Evolutionary conservation across 2,888 invertebrate genomes (phyloP).

Genomic region (Hirtodrosophila trivittata): DNA sequence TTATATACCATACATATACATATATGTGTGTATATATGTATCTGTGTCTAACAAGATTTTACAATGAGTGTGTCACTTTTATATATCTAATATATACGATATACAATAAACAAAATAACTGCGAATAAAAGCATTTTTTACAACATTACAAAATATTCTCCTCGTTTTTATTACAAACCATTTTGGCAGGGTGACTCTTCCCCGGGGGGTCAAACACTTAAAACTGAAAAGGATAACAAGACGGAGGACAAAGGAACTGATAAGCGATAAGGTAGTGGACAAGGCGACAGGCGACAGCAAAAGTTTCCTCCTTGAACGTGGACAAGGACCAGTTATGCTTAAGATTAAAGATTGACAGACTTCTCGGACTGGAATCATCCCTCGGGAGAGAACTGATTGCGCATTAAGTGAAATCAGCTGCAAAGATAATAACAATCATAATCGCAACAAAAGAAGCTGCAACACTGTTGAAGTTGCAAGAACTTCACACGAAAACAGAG

Average conservation of each 20-base stretch:
- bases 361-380: slow-evolving; percentile 39
- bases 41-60: slow-evolving; percentile 78
- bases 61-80: slow-evolving; percentile 78
- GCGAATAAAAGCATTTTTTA: slow-evolving; percentile 72
- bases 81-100: slow-evolving; percentile 70
- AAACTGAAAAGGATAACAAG: slow-evolving; percentile 39
- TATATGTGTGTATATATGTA: slow-evolving; percentile 25
- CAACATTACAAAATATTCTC: slow-evolving; percentile 38
- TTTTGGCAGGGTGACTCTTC: no score
- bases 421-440: slow-evolving; percentile 34
- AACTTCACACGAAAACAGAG: neutral
- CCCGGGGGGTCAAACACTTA: slow-evolving; percentile 42
- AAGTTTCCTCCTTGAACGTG: slow-evolving; percentile 31
- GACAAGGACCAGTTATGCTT: slow-evolving; percentile 30
- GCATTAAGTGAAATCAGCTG: slow-evolving; percentile 34
- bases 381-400: slow-evolving; percentile 44
- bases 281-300: slow-evolving; percentile 22
- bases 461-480: slow-evolving; percentile 19
- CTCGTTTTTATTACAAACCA: slow-evolving; percentile 28
- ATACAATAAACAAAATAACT: slow-evolving; percentile 67
- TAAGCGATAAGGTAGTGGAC: slow-evolving; percentile 20
- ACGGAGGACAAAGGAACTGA: slow-evolving; percentile 41
- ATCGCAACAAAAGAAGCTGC: slow-evolving; percentile 30
- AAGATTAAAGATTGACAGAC: slow-evolving; percentile 52
- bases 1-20: slow-evolving; percentile 39